Base-by-base conservation (phyloP, 2,888 invertebrate genomes). In the Rutpela maculata region DNA sequence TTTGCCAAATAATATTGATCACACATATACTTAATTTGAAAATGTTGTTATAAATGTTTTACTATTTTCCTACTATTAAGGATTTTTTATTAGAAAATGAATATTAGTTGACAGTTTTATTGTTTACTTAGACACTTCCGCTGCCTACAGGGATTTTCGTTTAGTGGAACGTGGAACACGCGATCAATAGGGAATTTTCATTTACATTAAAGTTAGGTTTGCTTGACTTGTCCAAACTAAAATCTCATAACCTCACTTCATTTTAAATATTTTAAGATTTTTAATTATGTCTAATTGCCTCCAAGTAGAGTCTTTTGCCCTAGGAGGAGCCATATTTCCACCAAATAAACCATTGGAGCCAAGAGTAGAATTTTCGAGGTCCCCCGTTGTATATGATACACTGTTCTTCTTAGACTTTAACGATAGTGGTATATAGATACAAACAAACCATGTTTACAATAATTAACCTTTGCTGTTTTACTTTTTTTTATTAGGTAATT, bases 401-500 rank as follows among this genome's bases (percentile, higher is more conserved):
- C 80, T 88, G 22, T 81, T 86, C 66, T 89, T 87, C 77, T 77
- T 89, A 15, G 88, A 89, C 81, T 84, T 87, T 73, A 87, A 88
- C 75, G 76, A 81, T 50, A 84, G 81, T 78, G 87, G 89, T 87
- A 80, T 78, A 76, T 60, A 71, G 9, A 50, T 50, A 10, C 7
- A 31, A 72, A 22, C n/a, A 60, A 22, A 19, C n/a, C 31, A 35
- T 55, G 22, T 26, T 60, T 43, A n/a, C 19, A 60, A 57, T 38
- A 63, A 63, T 35, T 15, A 50, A 60, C 50, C 9, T 5, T 59
- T 22, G 6, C 15, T 76, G 43, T 38, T 59, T 59, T 71, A 31
- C 7, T 66, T 59, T 56, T 38, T 84, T 85, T 71, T 35, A 35
- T 35, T 65, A 89, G 92, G 91, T 38, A 91, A 91, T 80, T 87